Base-by-base conservation (phyloP, 2,888 invertebrate species). In the Pristionchus exspectatus region DNA sequence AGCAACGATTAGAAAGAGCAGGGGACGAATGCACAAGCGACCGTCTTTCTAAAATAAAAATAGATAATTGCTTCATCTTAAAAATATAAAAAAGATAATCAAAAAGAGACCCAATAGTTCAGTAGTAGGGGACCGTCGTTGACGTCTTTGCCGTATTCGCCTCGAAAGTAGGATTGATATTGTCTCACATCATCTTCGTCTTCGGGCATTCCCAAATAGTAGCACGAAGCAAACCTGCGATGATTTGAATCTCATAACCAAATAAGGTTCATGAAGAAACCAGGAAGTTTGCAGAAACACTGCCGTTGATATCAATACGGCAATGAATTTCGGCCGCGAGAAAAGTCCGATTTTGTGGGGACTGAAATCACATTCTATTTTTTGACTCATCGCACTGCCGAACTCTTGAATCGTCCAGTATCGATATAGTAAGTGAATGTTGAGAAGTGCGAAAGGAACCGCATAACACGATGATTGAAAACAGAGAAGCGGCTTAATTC, bases 351-450 rank as follows among this genome's bases (percentile, higher is more conserved):
- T 69, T 69, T 33, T 27, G 4, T 30, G 27, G 12, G 69, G 69
- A 18, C 69, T 69, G 69, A 69, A 30, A 4, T 16, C 4, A 9
- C n/a, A n/a, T n/a, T n/a, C n/a, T n/a, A n/a, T n/a, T n/a, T n/a
- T n/a, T n/a, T n/a, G n/a, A n/a, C n/a, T n/a, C n/a, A n/a, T n/a
- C n/a, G n/a, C n/a, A n/a, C n/a, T 3, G 10, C 12, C 30, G 2
- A 69, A 69, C 69, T 69, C 69, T 1, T 14, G 0, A 69, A 69
- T 69, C 14, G 69, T 77, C 74, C 74, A 77, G 74, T 77, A 77
- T 30, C 69, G 27, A 14, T 69, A 69, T 0, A 69, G 69, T 0
- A 77, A 44, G 44, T 77, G 74, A 44, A 69, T 69, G 7, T 69
- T 69, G 69, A 30, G 30, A 30, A 69, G 30, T 12, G 69, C 38